Evolutionary conservation across 2,888 invertebrate species (phyloP).

Genomic region (Clepsis dumicolana): DNA sequence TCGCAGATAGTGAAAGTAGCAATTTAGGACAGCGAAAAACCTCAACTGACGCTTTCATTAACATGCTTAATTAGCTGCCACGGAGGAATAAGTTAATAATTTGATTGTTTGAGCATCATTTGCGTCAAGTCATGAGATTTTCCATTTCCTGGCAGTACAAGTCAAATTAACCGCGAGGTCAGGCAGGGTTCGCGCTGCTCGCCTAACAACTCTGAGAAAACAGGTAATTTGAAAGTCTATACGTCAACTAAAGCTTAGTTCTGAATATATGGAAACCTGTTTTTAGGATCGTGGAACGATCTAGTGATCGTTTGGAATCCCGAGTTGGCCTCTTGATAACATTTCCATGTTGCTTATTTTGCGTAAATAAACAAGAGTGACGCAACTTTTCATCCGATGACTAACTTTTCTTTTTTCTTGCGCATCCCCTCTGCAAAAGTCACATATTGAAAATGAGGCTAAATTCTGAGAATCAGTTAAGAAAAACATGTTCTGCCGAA

Average conservation of each 20-base stretch:
- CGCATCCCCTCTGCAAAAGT: constrained; percentile 47
- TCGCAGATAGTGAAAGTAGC: constrained; percentile 36
- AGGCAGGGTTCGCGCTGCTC: constrained; percentile 57
- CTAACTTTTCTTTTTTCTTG: constrained; percentile 47
- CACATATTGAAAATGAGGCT: constrained; percentile 49
- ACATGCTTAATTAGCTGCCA: constrained; percentile 47
- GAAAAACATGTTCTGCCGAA: constrained; percentile 57
- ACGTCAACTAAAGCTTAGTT: constrained; percentile 39
- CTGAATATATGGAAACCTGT: constrained; percentile 41
- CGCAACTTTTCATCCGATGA: constrained; percentile 42
- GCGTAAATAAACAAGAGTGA: constrained; percentile 6
- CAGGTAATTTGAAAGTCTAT: constrained; percentile 43
- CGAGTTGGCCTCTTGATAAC: neutral
- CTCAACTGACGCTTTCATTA: neutral
- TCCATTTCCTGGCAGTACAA: constrained; percentile 59
- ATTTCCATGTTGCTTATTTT: constrained; percentile 2
- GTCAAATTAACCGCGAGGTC: constrained; percentile 64
- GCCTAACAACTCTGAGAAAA: constrained; percentile 65
- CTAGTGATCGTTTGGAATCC: constrained; percentile 27
- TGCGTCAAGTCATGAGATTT: constrained; percentile 59
- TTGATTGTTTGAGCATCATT: constrained; percentile 57
- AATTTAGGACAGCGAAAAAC: constrained; percentile 26
- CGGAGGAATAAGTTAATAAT: constrained; percentile 54
- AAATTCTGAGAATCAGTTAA: constrained; percentile 65
- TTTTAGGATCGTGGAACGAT: constrained; percentile 22